A percentile compares a stretch with the other conserved stretches of the same genome.
These are phyloP conservation scores for Chiridota heheva DNA, from an alignment of 35 echinoderm and acorn worm genomes.

Conservation along the genomic window DNA sequence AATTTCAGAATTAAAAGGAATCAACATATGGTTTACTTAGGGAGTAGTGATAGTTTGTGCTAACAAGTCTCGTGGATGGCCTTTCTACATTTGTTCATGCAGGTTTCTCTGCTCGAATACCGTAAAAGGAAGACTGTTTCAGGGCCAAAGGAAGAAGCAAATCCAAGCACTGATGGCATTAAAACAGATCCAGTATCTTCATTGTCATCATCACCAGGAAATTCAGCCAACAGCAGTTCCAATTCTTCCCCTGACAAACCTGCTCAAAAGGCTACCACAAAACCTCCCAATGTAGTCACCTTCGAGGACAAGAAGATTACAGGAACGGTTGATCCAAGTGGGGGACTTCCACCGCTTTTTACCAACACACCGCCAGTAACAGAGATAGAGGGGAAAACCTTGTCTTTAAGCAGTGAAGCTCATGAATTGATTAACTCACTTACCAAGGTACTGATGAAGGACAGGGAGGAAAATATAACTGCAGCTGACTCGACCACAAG, in stretches of 20 bases:
- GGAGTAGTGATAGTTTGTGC: no score
- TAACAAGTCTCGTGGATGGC: no score
- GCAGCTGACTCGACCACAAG: no score
- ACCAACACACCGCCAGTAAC: slow-evolving; percentile 21
- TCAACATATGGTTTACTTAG: no score
- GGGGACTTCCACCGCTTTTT: slow-evolving; percentile 36
- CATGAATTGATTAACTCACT: slow-evolving; percentile 79
- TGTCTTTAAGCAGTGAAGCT: slow-evolving; percentile 74
- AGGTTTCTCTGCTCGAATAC: slow-evolving; percentile 79
- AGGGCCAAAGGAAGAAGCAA: slow-evolving; percentile 20
- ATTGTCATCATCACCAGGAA: slow-evolving; percentile 3
- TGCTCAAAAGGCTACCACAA: slow-evolving; percentile 5
- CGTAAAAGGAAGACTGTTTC: slow-evolving; percentile 60
- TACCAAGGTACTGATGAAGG: slow-evolving; percentile 72
- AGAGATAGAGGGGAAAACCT: slow-evolving; percentile 32
- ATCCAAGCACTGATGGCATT: background rate
- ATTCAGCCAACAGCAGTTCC: slow-evolving; percentile 10
- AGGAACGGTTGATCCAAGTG: background rate
- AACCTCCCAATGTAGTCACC: slow-evolving; percentile 33
- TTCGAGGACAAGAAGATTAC: slow-evolving; percentile 29
- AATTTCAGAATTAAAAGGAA: no score
- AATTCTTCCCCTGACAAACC: slow-evolving; percentile 28
- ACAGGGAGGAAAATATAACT: no score
- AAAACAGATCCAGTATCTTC: background rate
- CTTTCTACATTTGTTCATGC: background rate